Base-by-base conservation (phyloP, 2,888 invertebrate species). In the Hypomecis atomaria region DNA sequence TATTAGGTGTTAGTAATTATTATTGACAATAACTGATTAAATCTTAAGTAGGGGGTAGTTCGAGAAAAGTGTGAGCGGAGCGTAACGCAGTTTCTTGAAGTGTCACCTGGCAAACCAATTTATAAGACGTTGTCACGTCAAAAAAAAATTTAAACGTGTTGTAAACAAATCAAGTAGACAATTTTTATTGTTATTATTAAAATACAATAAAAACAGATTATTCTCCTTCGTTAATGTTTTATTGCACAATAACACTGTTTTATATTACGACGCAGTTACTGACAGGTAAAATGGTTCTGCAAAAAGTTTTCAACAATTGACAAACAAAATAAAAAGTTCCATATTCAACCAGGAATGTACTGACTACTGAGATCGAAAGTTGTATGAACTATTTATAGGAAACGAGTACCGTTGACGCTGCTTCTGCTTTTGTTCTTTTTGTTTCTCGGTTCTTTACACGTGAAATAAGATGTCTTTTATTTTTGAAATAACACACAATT, bases 341-440 rank as follows among this genome's bases (percentile, higher is more conserved):
- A 52, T 59, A 44, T 59, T 57, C 57, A 61, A 62, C 38, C 52
- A 56, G 66, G 78, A 76, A 77, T 75, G 78, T 67, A 67, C 49
- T 61, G 75, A 78, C 77, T 67, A 67, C 49, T 61, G 75, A 78
- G 76, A 82, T 79, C 71, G 81, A 82, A 83, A 83, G 83, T 83
- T 78, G 77, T 70, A 72, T 66, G 57, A 71, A 69, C 76, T 83
- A 83, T 81, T 79, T 76, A 79, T 82, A 82, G 75, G 67, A 69
- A 76, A 74, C 73, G 47, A 73, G 75, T 67, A 68, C 74, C 74
- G 74, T 74, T 75, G 57, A 50, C 44, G 11, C 62, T 53, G 53
- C 56, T 70, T 49, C 49, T 55, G 59, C 59, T 58, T 50, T 66
- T 59, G 8, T 54, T 65, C 50, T 71, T 69, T 63, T 58, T 48